These are phyloP conservation scores for Microtus californicus DNA, from an alignment of 2,797 vertebrate genomes.

Conservation along the genomic window DNA sequence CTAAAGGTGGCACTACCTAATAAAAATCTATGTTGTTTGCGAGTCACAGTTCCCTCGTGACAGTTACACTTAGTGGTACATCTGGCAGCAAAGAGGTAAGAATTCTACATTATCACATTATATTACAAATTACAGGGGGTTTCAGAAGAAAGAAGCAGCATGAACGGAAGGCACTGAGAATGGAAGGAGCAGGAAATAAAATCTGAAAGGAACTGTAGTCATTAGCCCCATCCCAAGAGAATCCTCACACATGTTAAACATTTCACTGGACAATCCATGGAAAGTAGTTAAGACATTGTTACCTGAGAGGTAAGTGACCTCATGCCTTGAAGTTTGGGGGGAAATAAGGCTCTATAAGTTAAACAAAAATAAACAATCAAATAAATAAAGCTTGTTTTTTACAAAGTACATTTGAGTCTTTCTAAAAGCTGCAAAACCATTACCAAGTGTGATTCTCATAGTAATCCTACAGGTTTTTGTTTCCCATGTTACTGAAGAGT, in stretches of 20 bases:
- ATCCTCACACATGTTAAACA: slow-evolving; percentile 22
- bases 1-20: neutral
- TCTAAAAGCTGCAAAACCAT: neutral
- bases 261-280: neutral
- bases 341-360: neutral
- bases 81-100: neutral
- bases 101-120: neutral
- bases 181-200: neutral
- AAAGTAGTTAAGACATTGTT: neutral
- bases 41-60: neutral
- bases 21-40: neutral
- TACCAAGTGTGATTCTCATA: neutral
- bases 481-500: neutral
- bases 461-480: neutral
- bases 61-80: neutral
- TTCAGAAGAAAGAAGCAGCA: neutral
- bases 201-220: neutral
- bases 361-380: neutral
- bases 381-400: no score
- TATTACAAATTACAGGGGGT: neutral
- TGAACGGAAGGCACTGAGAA: neutral
- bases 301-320: neutral
- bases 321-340: neutral
- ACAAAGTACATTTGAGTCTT: neutral
- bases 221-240: neutral